phyloP scores from a whole-genome alignment of 2,888 invertebrate species.

The Drosophila meridionalis region DNA sequence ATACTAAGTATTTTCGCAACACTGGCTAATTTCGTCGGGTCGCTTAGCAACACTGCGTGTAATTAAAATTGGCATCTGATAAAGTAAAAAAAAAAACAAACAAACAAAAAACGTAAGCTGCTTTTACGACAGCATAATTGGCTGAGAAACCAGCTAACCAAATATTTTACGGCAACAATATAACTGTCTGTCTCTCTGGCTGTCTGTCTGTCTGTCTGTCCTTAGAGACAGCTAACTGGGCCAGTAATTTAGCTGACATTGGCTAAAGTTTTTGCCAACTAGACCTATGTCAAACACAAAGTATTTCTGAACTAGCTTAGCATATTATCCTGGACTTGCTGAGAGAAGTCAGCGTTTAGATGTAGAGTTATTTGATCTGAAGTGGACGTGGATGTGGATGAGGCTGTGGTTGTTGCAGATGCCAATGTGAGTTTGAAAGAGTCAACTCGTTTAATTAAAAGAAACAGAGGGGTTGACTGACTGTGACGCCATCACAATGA shows the following conservation, averaged over 20 bases:
- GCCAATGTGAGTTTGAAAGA: not conserved
- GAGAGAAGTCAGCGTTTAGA: not conserved
- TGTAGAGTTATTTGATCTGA: too few species aligned
- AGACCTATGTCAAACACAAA: not conserved
- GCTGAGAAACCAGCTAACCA: not conserved
- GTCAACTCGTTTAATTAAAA: not conserved
- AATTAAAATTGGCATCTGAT: conserved; percentile 17
- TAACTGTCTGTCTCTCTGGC: not conserved
- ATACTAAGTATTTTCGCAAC: conserved; percentile 22
- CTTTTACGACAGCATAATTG: conserved; percentile 9
- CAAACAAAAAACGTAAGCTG: not conserved
- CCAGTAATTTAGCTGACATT: not conserved
- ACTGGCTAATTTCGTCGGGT: conserved; percentile 7
- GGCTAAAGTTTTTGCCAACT: not conserved
- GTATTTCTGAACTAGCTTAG: not conserved
- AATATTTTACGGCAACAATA: not conserved
- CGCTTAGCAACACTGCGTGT: conserved; percentile 13
- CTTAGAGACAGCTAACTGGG: not conserved
- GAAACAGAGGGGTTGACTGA: not conserved
- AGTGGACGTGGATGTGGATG: too few species aligned
- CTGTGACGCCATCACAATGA: too few species aligned
- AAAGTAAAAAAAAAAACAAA: not conserved
- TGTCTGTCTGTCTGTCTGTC: not conserved
- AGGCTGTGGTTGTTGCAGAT: not conserved
- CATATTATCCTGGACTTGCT: not conserved